Percentiles rank a stretch among this genome's conserved stretches.
Evolutionary conservation across 2,888 invertebrate genomes (phyloP).

Genomic region (Portevinia maculata): DNA sequence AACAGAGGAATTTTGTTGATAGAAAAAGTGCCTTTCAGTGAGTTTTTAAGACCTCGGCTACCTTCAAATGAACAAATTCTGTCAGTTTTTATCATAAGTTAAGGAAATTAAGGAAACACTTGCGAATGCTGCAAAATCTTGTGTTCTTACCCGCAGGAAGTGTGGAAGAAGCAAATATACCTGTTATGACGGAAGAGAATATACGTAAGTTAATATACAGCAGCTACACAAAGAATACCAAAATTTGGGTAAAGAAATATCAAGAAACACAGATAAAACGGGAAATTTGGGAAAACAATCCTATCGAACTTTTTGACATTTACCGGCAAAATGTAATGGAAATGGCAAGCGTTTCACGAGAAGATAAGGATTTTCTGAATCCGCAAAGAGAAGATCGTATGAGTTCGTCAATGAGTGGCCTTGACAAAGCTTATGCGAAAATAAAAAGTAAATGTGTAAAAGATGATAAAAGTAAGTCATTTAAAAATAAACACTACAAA

Average conservation of each 20-base stretch:
- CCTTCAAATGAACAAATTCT: background rate
- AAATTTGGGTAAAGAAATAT: background rate
- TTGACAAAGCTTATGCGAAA: background rate
- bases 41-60: too few relatives aligned
- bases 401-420: too few relatives aligned
- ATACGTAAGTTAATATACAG: background rate
- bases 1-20: too few relatives aligned
- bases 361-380: background rate
- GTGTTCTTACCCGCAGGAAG: background rate
- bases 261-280: background rate
- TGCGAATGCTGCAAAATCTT: too few relatives aligned
- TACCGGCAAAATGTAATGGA: background rate
- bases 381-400: too few relatives aligned
- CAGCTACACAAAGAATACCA: too few relatives aligned
- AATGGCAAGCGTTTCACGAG: background rate
- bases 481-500: background rate
- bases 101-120: background rate
- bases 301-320: background rate
- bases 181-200: background rate
- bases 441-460: background rate
- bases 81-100: too few relatives aligned
- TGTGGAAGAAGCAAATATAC: background rate
- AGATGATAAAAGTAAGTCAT: background rate
- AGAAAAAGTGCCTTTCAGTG: too few relatives aligned
- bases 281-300: background rate